Percentiles rank a stretch among this genome's conserved stretches.
These are phyloP conservation scores for Caenorhabditis becei DNA, from an alignment of 2,888 invertebrate species.

Conservation along the genomic window DNA sequence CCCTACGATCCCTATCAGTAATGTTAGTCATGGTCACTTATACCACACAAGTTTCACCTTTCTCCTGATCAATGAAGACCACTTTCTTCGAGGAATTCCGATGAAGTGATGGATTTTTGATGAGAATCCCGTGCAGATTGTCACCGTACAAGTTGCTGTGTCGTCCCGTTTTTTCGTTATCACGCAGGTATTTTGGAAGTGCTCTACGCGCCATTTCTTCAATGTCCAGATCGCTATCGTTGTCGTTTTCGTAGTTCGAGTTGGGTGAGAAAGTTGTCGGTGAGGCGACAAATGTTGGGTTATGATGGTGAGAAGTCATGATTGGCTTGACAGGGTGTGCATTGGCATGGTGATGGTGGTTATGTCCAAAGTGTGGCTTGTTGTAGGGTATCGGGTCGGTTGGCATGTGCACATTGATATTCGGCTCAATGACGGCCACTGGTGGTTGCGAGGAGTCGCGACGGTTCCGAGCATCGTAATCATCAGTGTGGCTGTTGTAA, in stretches of 20 bases:
- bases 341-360: conserved; percentile 9
- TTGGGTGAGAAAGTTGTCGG: conserved; percentile 40
- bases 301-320: conserved; percentile 25
- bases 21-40: not conserved
- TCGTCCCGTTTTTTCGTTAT: conserved; percentile 33
- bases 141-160: conserved; percentile 50
- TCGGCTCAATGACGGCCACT: conserved; percentile 64
- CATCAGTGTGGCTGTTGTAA: conserved; percentile 60
- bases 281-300: conserved; percentile 21
- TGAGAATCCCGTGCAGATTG: conserved; percentile 60
- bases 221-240: conserved; percentile 65
- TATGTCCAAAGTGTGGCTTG: conserved; percentile 52
- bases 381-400: conserved; percentile 53
- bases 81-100: conserved; percentile 62
- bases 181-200: conserved; percentile 54
- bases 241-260: conserved; percentile 60
- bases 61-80: conserved; percentile 60
- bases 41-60: conserved; percentile 45
- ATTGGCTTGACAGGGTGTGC: conserved; percentile 38
- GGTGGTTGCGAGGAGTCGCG: conserved; percentile 62
- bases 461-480: conserved; percentile 48
- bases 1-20: not conserved
- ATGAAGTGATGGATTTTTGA: conserved; percentile 63
- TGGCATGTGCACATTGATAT: conserved; percentile 59
- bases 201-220: conserved; percentile 58